These are phyloP conservation scores for Torymus texanus DNA, from an alignment of 2,888 invertebrate species.

Conservation along the genomic window DNA sequence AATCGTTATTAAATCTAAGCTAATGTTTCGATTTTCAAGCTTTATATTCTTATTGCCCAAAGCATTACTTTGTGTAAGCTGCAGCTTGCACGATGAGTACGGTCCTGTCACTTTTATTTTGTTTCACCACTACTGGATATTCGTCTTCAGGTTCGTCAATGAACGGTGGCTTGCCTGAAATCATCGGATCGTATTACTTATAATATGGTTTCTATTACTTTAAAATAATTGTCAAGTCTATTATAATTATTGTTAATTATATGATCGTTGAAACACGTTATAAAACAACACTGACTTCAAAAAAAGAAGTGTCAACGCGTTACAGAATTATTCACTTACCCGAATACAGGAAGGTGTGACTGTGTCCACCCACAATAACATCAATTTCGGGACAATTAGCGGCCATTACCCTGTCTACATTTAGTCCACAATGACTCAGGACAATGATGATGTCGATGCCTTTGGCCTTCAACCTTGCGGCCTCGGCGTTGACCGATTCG, in stretches of 20 bases:
- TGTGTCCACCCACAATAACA: too few relatives aligned
- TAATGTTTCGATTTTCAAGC: background rate
- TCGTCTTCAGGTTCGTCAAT: slow-evolving; percentile 76
- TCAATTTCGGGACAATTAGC: too few relatives aligned
- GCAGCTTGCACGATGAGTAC: slow-evolving; percentile 86
- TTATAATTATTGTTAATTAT: too few relatives aligned
- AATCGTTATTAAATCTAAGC: background rate
- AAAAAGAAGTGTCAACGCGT: too few relatives aligned
- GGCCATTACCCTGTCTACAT: too few relatives aligned
- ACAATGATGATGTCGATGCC: slow-evolving; percentile 67
- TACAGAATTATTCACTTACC: too few relatives aligned
- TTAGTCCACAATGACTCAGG: too few relatives aligned
- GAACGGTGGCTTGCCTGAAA: slow-evolving; percentile 64
- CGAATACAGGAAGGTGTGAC: too few relatives aligned
- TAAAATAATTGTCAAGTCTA: too few relatives aligned
- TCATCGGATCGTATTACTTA: slow-evolving; percentile 60
- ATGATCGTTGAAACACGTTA: too few relatives aligned
- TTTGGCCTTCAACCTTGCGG: slow-evolving; percentile 78
- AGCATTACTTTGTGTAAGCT: slow-evolving; percentile 78
- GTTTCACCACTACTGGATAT: slow-evolving; percentile 84
- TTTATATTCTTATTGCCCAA: background rate
- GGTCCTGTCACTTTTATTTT: slow-evolving; percentile 77
- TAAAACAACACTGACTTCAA: too few relatives aligned
- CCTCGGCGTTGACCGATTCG: slow-evolving; percentile 81
- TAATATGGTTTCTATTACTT: too few relatives aligned